Percentiles rank a stretch among this genome's conserved stretches.
Evolutionary conservation across 2,113 vertebrate species (phyloP).

Genomic region (human): GRCh38 chr3:115128001-115128500

Average conservation of each 20-base stretch:
- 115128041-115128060: neutral
- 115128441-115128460: too few relatives aligned
- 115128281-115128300: neutral
- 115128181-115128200: neutral
- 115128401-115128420: too few relatives aligned
- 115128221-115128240: slow-evolving; percentile 34
- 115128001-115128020: neutral
- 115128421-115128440: too few relatives aligned
- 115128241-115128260: slow-evolving; percentile 12
- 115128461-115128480: too few relatives aligned
- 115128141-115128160: neutral
- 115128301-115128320: neutral
- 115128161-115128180: slow-evolving; percentile 4
- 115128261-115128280: slow-evolving; percentile 6
- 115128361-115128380: slow-evolving; percentile 28
- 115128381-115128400: neutral
- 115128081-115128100: neutral
- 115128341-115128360: neutral
- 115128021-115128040: neutral
- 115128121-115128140: neutral
- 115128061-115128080: neutral
- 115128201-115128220: slow-evolving; percentile 1
- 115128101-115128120: neutral
- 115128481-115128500: too few relatives aligned
- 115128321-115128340: neutral